phyloP scores from a whole-genome alignment of 2,888 invertebrate species.

The Timandra comae region DNA sequence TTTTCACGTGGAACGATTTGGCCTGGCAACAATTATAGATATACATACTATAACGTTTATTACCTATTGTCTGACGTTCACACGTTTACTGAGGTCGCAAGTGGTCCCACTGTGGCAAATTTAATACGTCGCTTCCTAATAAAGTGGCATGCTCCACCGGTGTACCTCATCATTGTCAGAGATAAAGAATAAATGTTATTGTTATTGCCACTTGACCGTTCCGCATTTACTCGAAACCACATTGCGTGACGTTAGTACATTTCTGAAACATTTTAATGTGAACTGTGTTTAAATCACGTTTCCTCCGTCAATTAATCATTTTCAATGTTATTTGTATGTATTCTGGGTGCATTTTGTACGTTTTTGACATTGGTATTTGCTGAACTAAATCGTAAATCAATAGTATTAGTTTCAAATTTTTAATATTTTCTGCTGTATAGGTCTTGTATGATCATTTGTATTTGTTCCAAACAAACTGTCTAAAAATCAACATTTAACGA shows the following conservation, averaged over 20 bases:
- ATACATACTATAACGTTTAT: slow-evolving; percentile 13
- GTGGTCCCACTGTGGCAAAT: slow-evolving; percentile 42
- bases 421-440: slow-evolving; percentile 11
- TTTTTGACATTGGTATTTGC: no score
- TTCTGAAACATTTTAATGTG: slow-evolving; percentile 4
- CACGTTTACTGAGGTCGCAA: slow-evolving; percentile 44
- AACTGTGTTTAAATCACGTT: background rate
- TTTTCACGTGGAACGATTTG: slow-evolving; percentile 19
- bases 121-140: slow-evolving; percentile 71
- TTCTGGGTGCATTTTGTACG: no score
- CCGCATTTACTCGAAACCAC: slow-evolving; percentile 5
- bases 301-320: background rate
- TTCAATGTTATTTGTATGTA: background rate
- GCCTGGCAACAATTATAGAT: slow-evolving; percentile 23
- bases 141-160: slow-evolving; percentile 43
- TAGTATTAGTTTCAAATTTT: no score
- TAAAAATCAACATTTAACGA: slow-evolving; percentile 37
- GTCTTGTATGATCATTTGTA: slow-evolving; percentile 13
- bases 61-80: slow-evolving; percentile 32
- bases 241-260: slow-evolving; percentile 1
- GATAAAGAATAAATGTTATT: slow-evolving; percentile 27
- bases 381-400: no score
- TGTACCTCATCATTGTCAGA: slow-evolving; percentile 33
- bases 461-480: slow-evolving; percentile 22
- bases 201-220: slow-evolving; percentile 6